These are phyloP conservation scores for Acleris cristana DNA, from an alignment of 2,888 invertebrate genomes.

Conservation along the genomic window DNA sequence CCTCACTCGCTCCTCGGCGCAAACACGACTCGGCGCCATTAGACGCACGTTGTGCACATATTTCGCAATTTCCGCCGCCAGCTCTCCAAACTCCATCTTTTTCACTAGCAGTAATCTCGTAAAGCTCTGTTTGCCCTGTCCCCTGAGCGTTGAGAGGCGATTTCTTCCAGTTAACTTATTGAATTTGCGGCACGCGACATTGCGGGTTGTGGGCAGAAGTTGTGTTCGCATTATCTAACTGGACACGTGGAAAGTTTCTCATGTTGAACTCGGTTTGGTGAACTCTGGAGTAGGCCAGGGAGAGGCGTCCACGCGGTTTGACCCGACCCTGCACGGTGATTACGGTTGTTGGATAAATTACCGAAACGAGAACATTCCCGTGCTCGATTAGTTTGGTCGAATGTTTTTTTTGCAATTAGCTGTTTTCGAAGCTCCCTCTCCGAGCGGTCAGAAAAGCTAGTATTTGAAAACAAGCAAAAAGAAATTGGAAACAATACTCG, in stretches of 20 bases:
- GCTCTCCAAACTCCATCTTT: slow-evolving; percentile 42
- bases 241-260: slow-evolving; percentile 16
- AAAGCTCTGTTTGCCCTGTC: slow-evolving; percentile 48
- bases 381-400: too few species aligned
- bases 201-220: slow-evolving; percentile 30
- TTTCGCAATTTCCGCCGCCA: slow-evolving; percentile 57
- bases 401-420: too few species aligned
- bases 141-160: slow-evolving; percentile 42
- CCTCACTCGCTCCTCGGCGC: slow-evolving; percentile 1
- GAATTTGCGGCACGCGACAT: slow-evolving; percentile 44
- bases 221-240: slow-evolving; percentile 30
- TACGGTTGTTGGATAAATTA: too few species aligned
- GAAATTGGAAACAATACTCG: too few species aligned
- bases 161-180: slow-evolving; percentile 50
- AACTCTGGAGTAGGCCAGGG: too few species aligned
- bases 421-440: too few species aligned
- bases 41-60: slow-evolving; percentile 53
- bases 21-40: slow-evolving; percentile 45
- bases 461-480: too few species aligned
- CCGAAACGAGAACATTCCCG: too few species aligned
- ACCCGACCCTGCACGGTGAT: too few species aligned
- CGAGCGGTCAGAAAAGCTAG: too few species aligned
- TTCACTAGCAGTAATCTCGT: slow-evolving; percentile 55
- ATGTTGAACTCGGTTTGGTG: not conserved
- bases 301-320: too few species aligned